phyloP scores from a whole-genome alignment of 2,113 vertebrate genomes.

The Megaptera novaeangliae region DNA sequence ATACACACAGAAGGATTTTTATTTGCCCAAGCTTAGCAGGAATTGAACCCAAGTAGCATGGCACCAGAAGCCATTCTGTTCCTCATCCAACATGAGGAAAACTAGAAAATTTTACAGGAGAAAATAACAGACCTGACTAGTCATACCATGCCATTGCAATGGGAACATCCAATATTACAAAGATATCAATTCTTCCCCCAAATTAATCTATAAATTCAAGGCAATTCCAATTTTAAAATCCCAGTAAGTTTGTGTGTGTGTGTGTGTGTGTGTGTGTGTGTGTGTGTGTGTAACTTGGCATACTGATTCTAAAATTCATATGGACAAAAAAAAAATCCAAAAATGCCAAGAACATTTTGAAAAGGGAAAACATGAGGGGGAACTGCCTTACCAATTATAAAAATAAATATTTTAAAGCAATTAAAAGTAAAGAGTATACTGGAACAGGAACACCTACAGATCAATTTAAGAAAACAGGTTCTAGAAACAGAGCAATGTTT shows the following conservation, averaged over 20 bases:
- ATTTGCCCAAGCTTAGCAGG: background rate
- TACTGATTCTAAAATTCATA: background rate
- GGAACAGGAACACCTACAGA: background rate
- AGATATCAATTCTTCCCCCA: background rate
- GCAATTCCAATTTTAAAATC: background rate
- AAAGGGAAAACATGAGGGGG: background rate
- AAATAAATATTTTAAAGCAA: background rate
- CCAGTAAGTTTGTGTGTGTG: background rate
- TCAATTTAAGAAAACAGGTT: background rate
- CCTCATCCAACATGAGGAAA: background rate
- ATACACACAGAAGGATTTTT: background rate
- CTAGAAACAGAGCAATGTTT: background rate
- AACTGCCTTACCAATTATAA: background rate
- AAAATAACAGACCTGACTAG: background rate
- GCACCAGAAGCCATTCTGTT: background rate
- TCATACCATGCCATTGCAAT: background rate
- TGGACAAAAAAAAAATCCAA: background rate
- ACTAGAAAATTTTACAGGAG: background rate
- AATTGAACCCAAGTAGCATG: background rate
- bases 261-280: background rate
- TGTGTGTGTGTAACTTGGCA: background rate
- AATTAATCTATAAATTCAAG: constrained; percentile 22
- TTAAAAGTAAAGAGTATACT: background rate
- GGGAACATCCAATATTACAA: background rate
- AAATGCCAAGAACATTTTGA: constrained; percentile 16